A percentile compares a stretch with the other conserved stretches of the same genome.
Conservation (phyloP, 1,140 invertebrate genomes). For the Ctenoplectra terminalis region DNA sequence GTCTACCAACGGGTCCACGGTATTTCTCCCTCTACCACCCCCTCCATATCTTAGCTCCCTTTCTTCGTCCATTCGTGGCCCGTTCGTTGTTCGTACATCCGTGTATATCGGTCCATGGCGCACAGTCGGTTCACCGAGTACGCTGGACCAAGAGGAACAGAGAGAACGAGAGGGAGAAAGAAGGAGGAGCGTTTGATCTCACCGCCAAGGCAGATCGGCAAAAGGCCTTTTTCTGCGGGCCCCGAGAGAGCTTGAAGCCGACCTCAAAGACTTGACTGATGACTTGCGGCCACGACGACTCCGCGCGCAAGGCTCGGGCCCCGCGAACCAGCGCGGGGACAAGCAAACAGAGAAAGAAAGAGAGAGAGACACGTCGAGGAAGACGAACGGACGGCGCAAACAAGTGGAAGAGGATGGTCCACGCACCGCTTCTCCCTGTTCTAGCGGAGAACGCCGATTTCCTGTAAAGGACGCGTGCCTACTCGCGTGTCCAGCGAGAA, state of each 20-base stretch:
- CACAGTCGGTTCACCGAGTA: constrained; percentile 69
- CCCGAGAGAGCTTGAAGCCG: constrained; percentile 63
- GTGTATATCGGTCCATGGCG: constrained; percentile 63
- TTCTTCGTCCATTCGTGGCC: constrained; percentile 8
- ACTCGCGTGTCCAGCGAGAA: constrained; percentile 71
- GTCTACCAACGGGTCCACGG: not conserved
- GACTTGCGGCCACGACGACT: constrained; percentile 72
- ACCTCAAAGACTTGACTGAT: constrained; percentile 80
- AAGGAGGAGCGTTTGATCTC: constrained; percentile 73
- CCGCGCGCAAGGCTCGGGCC: constrained; percentile 10
- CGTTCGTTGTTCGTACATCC: constrained; percentile 53
- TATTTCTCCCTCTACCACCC: constrained; percentile 26
- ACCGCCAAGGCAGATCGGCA: constrained; percentile 77
- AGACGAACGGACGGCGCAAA: constrained; percentile 8
- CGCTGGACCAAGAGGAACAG: constrained; percentile 45
- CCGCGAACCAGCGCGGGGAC: constrained; percentile 13
- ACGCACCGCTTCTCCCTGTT: not conserved
- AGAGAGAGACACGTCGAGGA: constrained; percentile 1
- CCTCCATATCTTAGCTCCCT: constrained; percentile 8
- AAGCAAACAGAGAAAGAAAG: not conserved
- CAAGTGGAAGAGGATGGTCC: constrained; percentile 31
- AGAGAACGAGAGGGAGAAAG: constrained; percentile 5
- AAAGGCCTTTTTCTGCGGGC: constrained; percentile 77
- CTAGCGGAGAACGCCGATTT: constrained; percentile 65
- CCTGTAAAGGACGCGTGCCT: constrained; percentile 74